phyloP scores from a whole-genome alignment of 2,797 vertebrate species.

The Calcarius lapponicus region DNA sequence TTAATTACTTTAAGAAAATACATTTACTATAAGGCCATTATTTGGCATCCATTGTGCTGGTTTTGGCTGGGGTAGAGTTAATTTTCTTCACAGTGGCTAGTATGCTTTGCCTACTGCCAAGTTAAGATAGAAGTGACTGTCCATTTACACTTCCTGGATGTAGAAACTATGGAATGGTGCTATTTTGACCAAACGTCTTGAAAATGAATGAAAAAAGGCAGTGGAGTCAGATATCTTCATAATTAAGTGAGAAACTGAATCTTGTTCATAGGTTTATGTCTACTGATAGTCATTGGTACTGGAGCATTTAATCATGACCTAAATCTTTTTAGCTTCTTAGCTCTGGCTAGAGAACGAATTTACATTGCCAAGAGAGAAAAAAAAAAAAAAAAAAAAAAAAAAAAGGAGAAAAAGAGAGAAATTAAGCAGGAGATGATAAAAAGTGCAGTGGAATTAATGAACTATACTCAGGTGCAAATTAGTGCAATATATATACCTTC shows the following conservation, averaged over 20 bases:
- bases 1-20: not conserved
- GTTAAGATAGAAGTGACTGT: not conserved
- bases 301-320: constrained; percentile 28
- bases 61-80: not conserved
- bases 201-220: not conserved
- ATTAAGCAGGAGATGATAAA: not conserved
- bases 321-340: constrained; percentile 52
- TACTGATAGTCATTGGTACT: not conserved
- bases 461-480: not conserved
- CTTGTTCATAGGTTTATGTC: not conserved
- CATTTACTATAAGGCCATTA: not conserved
- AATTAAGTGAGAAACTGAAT: constrained; percentile 5
- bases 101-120: not conserved
- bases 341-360: constrained; percentile 23
- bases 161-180: not conserved
- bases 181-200: not conserved
- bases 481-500: not conserved
- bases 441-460: not conserved
- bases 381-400: not conserved
- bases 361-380: not conserved
- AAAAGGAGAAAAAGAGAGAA: not conserved
- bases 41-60: not conserved
- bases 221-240: not conserved
- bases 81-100: not conserved
- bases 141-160: not conserved